phyloP scores from a whole-genome alignment of 2,888 invertebrate species.

The Apamea crenata region DNA sequence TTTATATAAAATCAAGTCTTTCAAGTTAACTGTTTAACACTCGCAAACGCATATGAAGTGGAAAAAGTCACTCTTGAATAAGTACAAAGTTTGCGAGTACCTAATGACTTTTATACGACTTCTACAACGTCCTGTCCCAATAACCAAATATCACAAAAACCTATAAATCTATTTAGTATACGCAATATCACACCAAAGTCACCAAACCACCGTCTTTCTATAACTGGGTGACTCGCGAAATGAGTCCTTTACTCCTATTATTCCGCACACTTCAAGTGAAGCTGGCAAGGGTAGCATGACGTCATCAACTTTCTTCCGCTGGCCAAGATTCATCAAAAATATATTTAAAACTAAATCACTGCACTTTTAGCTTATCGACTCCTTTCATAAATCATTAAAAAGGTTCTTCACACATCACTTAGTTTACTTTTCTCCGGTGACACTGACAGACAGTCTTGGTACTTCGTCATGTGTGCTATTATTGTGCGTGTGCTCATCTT shows the following conservation, averaged over 20 bases:
- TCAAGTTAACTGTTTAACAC: neutral
- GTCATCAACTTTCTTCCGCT: neutral
- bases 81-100: slow-evolving; percentile 25
- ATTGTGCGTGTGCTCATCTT: slow-evolving; percentile 24
- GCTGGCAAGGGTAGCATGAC: neutral
- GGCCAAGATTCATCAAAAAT: slow-evolving; percentile 19
- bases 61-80: neutral
- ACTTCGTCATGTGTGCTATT: slow-evolving; percentile 87
- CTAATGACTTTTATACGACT: slow-evolving; percentile 35
- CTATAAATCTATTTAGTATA: slow-evolving; percentile 32
- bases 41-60: slow-evolving; percentile 5
- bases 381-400: neutral
- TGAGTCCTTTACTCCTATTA: neutral
- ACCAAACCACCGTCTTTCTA: neutral
- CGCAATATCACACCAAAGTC: slow-evolving; percentile 40
- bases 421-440: slow-evolving; percentile 49
- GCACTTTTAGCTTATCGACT: slow-evolving; percentile 22
- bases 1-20: slow-evolving; percentile 20
- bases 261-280: neutral
- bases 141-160: slow-evolving; percentile 59
- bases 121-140: slow-evolving; percentile 27
- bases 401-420: slow-evolving; percentile 8
- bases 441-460: slow-evolving; percentile 46
- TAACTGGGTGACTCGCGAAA: slow-evolving; percentile 3
- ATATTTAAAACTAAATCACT: slow-evolving; percentile 48